Conservation (phyloP, 2,113 vertebrate species). For the Eclectus roratus region DNA sequence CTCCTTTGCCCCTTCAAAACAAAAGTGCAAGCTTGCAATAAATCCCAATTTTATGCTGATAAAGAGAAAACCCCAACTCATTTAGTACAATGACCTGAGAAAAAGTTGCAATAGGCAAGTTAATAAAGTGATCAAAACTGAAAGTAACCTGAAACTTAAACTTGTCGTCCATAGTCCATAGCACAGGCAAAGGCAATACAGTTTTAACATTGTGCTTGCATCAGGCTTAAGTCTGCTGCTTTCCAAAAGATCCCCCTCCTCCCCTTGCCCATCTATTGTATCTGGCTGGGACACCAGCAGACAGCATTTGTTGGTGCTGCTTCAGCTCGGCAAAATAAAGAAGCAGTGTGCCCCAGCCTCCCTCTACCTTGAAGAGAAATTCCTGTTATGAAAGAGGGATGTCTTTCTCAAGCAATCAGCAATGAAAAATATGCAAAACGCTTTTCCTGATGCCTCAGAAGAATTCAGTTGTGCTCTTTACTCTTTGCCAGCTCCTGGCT, state of each 20-base stretch:
- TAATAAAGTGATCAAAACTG: constrained; percentile 22
- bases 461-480: constrained; percentile 77
- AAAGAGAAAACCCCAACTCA: neutral
- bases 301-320: constrained; percentile 52
- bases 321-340: constrained; percentile 60
- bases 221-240: neutral
- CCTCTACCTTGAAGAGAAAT: constrained; percentile 76
- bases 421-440: constrained; percentile 81
- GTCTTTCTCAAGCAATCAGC: constrained; percentile 76
- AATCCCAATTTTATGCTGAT: neutral
- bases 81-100: neutral
- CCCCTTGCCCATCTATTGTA: constrained; percentile 19
- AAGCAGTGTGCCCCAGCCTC: constrained; percentile 62
- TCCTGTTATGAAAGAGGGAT: constrained; percentile 79
- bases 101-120: neutral
- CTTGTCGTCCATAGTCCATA: constrained; percentile 64
- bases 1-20: neutral
- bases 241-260: neutral
- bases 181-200: constrained; percentile 8
- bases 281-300: constrained; percentile 42
- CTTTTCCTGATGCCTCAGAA: constrained; percentile 80
- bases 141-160: constrained; percentile 66
- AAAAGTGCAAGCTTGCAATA: neutral
- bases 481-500: constrained; percentile 75
- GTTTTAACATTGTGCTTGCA: constrained; percentile 38